phyloP scores from a whole-genome alignment of 2,113 vertebrate species.

The Dipodomys ordii region DNA sequence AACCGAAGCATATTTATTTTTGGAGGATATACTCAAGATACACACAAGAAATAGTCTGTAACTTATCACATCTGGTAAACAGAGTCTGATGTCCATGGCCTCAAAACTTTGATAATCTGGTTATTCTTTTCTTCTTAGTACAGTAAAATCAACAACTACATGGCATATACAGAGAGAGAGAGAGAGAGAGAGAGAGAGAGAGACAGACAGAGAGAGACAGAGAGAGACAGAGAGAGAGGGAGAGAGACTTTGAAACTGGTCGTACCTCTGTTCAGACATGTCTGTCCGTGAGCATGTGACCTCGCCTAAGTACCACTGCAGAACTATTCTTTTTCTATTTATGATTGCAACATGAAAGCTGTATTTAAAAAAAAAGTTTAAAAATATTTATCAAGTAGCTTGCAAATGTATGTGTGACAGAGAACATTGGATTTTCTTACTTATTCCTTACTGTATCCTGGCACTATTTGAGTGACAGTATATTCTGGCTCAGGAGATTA shows the following conservation, averaged over 20 bases:
- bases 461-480: neutral
- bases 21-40: neutral
- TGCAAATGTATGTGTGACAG: neutral
- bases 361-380: neutral
- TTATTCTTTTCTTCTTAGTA: neutral
- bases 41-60: neutral
- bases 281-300: neutral
- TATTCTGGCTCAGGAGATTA: accelerated
- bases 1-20: neutral
- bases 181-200: too few species aligned
- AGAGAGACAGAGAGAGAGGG: too few species aligned
- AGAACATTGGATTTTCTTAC: neutral
- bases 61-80: neutral
- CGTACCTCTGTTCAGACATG: too few species aligned
- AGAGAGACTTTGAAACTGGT: neutral
- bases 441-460: neutral
- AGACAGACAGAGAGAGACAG: too few species aligned
- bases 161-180: too few species aligned
- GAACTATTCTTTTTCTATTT: neutral
- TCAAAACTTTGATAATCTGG: accelerated
- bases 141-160: accelerated
- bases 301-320: neutral
- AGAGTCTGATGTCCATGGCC: neutral
- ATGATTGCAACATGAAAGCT: neutral
- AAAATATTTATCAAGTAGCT: neutral